These are phyloP conservation scores for Cheilosia pagana DNA, from an alignment of 2,888 invertebrate species.

Conservation along the genomic window DNA sequence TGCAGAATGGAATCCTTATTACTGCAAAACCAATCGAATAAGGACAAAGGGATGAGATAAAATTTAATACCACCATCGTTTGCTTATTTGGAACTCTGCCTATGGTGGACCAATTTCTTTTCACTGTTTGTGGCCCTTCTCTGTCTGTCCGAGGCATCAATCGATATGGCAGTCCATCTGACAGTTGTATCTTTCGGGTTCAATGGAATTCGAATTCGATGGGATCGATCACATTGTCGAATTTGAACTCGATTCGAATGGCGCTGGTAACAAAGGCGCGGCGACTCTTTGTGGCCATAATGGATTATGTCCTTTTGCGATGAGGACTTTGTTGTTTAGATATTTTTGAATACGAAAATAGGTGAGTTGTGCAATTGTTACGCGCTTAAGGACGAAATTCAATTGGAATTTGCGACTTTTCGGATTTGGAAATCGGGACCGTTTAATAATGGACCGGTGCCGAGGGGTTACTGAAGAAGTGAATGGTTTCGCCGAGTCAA, in stretches of 20 bases:
- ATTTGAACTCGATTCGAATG: slow-evolving; percentile 59
- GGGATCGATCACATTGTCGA: slow-evolving; percentile 65
- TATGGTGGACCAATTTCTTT: slow-evolving; percentile 26
- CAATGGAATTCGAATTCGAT: slow-evolving; percentile 49
- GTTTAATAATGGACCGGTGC: slow-evolving; percentile 14
- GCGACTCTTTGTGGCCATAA: slow-evolving; percentile 58
- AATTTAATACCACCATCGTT: slow-evolving; percentile 65
- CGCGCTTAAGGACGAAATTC: slow-evolving; percentile 7
- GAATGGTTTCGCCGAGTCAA: neutral
- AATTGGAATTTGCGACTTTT: slow-evolving; percentile 17
- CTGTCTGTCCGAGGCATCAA: slow-evolving; percentile 55
- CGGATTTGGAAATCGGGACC: slow-evolving; percentile 9
- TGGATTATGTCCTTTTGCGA: slow-evolving; percentile 67
- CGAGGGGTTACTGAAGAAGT: neutral
- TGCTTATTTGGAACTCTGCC: slow-evolving; percentile 7
- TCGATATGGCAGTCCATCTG: slow-evolving; percentile 67
- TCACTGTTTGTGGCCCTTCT: slow-evolving; percentile 28
- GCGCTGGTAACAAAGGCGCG: slow-evolving; percentile 63
- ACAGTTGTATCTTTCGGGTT: slow-evolving; percentile 73
- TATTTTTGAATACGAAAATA: slow-evolving; percentile 21
- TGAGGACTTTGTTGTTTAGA: slow-evolving; percentile 4
- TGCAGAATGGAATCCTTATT: slow-evolving; percentile 71
- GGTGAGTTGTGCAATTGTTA: slow-evolving; percentile 35
- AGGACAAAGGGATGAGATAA: slow-evolving; percentile 71
- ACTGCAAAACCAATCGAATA: slow-evolving; percentile 69